These are phyloP conservation scores for Myocastor coypus DNA, from an alignment of 2,113 vertebrate species.

Conservation along the genomic window DNA sequence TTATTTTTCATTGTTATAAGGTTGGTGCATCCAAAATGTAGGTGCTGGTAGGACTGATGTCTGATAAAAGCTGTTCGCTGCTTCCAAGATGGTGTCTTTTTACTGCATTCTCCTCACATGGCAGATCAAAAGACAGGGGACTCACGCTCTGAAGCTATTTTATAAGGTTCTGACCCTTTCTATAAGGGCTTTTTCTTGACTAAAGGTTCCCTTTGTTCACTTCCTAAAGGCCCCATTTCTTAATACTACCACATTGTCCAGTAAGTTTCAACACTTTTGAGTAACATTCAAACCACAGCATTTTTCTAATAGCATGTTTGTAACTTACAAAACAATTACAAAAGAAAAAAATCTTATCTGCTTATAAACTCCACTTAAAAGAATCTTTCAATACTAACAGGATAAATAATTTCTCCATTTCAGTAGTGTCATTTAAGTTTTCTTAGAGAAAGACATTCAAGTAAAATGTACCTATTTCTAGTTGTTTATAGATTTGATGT, in stretches of 20 bases:
- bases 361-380: neutral
- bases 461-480: constrained; percentile 33
- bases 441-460: constrained; percentile 1
- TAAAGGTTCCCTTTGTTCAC: neutral
- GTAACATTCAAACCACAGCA: neutral
- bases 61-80: neutral
- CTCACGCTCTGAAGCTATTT: neutral
- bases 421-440: neutral
- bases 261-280: neutral
- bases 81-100: neutral
- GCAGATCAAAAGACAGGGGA: neutral
- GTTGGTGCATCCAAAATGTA: neutral
- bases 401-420: constrained; percentile 44
- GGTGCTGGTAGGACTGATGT: neutral
- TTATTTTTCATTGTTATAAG: neutral
- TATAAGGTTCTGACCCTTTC: neutral
- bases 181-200: neutral
- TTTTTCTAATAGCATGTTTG: neutral
- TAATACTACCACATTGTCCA: neutral
- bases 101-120: neutral
- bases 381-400: constrained; percentile 32
- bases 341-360: constrained; percentile 2
- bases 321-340: constrained; percentile 42
- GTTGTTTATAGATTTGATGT: constrained; percentile 34
- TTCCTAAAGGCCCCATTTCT: neutral